Conservation (phyloP, 2,797 vertebrate species). For the Hypotaenidia okinawae region DNA sequence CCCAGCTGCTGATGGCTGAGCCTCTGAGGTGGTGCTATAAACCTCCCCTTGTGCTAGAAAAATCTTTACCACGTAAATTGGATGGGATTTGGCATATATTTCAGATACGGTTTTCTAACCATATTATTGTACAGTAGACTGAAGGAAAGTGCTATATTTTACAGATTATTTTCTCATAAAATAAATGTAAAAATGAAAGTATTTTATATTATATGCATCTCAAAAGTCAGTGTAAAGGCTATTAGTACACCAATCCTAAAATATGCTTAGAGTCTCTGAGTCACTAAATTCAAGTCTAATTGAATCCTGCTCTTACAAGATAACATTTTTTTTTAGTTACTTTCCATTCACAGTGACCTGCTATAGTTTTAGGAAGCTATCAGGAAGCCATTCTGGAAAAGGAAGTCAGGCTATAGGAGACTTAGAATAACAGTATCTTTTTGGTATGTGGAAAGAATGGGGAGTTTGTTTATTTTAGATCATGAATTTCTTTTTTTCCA, state of each 20-base stretch:
- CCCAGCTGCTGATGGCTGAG: not conserved
- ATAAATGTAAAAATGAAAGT: not conserved
- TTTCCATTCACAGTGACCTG: not conserved
- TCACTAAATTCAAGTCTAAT: not conserved
- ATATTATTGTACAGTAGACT: not conserved
- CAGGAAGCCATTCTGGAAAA: not conserved
- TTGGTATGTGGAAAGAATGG: not conserved
- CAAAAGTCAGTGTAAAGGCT: not conserved
- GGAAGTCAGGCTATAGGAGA: not conserved
- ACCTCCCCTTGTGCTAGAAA: not conserved
- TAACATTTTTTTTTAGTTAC: not conserved
- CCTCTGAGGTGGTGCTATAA: not conserved
- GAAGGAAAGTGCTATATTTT: not conserved
- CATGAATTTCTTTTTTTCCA: not conserved
- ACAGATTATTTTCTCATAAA: not conserved
- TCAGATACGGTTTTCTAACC: not conserved
- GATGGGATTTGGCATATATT: not conserved
- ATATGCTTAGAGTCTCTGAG: not conserved
- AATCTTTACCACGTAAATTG: not conserved
- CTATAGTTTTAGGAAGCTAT: not conserved
- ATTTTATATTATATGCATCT: not conserved
- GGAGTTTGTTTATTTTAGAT: not conserved
- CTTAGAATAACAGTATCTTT: not conserved
- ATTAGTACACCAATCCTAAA: not conserved
- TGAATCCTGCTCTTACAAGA: not conserved